A percentile compares a stretch with the other conserved stretches of the same genome.
Evolutionary conservation across 2,797 vertebrate species (phyloP).

Genomic region (Myotis pilosus): DNA sequence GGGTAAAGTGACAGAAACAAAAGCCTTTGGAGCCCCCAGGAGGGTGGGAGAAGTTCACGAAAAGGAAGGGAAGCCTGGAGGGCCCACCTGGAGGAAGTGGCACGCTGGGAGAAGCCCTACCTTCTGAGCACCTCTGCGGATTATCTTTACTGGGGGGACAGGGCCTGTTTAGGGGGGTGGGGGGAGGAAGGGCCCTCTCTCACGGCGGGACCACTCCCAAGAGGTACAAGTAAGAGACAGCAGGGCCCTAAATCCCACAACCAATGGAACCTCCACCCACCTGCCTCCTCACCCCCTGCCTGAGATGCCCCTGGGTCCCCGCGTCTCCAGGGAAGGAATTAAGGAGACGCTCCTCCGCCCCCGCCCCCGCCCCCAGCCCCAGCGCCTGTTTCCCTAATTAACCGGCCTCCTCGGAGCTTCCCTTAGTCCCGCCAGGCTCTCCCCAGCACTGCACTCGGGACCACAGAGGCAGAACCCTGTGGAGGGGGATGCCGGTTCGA

Average conservation of each 20-base stretch:
- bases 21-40: not conserved
- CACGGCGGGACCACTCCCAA: not conserved
- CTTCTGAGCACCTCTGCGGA: not conserved
- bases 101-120: not conserved
- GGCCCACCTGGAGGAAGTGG: not conserved
- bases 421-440: not conserved
- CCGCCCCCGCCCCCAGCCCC: not conserved
- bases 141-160: not conserved
- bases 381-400: not conserved
- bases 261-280: not conserved
- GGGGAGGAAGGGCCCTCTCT: not conserved
- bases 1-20: not conserved
- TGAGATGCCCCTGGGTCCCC: not conserved
- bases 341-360: not conserved
- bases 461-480: too few species aligned
- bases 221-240: not conserved
- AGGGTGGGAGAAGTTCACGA: slow-evolving; percentile 26
- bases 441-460: slow-evolving; percentile 5
- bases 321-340: not conserved
- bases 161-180: not conserved
- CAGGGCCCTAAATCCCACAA: slow-evolving; percentile 3
- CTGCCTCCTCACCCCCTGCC: not conserved
- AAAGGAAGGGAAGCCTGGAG: not conserved
- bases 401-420: not conserved
- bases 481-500: not conserved